Percentiles rank a stretch among this genome's conserved stretches.
Conservation (phyloP, 2,797 vertebrate genomes). For the Crocidura indochinensis region DNA sequence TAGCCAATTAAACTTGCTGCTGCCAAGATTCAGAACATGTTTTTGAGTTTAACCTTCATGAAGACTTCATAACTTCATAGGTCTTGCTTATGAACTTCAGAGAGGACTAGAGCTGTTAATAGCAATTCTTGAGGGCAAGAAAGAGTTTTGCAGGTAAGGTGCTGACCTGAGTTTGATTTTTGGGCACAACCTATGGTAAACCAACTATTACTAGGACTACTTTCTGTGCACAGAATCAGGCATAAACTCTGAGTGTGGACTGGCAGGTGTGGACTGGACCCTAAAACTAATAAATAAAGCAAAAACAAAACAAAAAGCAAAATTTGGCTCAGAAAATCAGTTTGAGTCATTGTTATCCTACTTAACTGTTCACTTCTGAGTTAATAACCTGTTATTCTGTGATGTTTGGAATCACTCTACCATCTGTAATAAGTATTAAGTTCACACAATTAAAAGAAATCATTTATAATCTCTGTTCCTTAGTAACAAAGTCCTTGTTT, state of each 20-base stretch:
- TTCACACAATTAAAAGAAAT: slow-evolving; percentile 65
- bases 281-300: no score
- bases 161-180: no score
- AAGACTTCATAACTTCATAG: neutral
- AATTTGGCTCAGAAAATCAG: neutral
- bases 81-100: neutral
- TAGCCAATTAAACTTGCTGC: slow-evolving; percentile 8
- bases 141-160: no score
- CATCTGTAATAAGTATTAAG: slow-evolving; percentile 35
- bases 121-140: neutral
- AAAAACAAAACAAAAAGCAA: no score
- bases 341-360: neutral
- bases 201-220: no score
- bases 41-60: neutral
- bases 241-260: no score
- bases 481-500: slow-evolving; percentile 49
- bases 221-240: no score
- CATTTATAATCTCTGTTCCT: slow-evolving; percentile 59
- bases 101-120: neutral
- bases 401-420: slow-evolving; percentile 7
- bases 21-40: neutral
- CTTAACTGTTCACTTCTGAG: neutral
- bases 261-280: no score
- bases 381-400: slow-evolving; percentile 53
- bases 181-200: no score